These are phyloP conservation scores for Rhegmatorhina hoffmannsi DNA, from an alignment of 2,113 vertebrate species.

Conservation along the genomic window DNA sequence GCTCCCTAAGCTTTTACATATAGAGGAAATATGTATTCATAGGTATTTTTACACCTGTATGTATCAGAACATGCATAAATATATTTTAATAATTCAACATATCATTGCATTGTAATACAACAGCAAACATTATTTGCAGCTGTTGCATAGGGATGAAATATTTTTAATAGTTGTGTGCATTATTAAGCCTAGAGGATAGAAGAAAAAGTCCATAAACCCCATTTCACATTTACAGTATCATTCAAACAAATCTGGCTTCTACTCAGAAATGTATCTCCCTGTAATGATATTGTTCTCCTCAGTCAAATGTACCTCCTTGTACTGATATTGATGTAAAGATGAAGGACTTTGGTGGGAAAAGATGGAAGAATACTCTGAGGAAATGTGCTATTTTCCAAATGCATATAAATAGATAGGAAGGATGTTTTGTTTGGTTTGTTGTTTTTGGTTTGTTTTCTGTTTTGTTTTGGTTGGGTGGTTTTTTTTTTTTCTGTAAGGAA, in stretches of 20 bases:
- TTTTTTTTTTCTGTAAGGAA: not conserved
- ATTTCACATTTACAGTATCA: not conserved
- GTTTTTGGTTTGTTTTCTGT: too few species aligned
- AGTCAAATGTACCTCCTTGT: not conserved
- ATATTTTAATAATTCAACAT: not conserved
- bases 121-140: not conserved
- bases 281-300: not conserved
- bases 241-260: not conserved
- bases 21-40: not conserved
- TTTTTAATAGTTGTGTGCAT: not conserved
- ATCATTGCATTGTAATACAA: not conserved
- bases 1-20: not conserved
- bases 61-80: not conserved
- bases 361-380: not conserved
- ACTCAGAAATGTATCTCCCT: not conserved
- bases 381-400: not conserved
- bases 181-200: not conserved
- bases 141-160: not conserved
- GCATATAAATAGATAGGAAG: not conserved
- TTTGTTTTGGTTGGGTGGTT: too few species aligned
- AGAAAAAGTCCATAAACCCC: not conserved
- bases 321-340: not conserved
- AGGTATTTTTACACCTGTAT: not conserved
- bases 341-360: not conserved
- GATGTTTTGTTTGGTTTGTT: too few species aligned